A percentile compares a stretch with the other conserved stretches of the same genome.
Evolutionary conservation across 2,888 invertebrate species (phyloP).

Genomic region (Melanostoma scalare): DNA sequence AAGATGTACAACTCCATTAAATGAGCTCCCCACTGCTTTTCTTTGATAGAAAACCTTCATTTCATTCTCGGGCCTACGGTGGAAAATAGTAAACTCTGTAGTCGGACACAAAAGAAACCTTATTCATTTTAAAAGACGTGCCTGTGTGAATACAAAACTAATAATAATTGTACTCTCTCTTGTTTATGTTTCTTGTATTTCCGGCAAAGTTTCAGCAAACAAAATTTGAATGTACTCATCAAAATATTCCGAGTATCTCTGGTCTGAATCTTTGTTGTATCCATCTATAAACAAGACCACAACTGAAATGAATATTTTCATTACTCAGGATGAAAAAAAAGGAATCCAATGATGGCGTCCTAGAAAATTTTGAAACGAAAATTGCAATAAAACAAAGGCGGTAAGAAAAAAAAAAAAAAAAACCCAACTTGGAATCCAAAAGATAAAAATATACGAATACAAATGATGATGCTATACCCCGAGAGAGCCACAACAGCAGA

Average conservation of each 20-base stretch:
- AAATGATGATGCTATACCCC: conserved; percentile 53
- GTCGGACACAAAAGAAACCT: too few species aligned
- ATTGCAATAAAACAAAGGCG: conserved; percentile 1
- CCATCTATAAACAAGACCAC: background rate
- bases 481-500: conserved; percentile 26
- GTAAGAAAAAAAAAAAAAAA: conserved; percentile 3
- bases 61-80: too few species aligned
- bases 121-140: too few species aligned
- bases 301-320: conserved; percentile 44
- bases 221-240: conserved; percentile 31
- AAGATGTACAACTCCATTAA: too few species aligned
- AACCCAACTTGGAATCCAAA: conserved; percentile 22
- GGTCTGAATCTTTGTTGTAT: background rate
- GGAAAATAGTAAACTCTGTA: too few species aligned
- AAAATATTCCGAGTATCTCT: conserved; percentile 11
- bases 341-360: conserved; percentile 19
- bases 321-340: conserved; percentile 51
- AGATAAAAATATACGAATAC: conserved; percentile 37
- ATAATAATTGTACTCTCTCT: conserved; percentile 17
- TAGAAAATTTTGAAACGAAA: conserved; percentile 22
- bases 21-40: too few species aligned
- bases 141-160: conserved; percentile 16
- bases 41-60: too few species aligned
- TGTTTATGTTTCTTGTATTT: conserved; percentile 26
- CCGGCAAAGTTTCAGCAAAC: conserved; percentile 35